Evolutionary conservation across 1,140 invertebrate species (phyloP).

Genomic region (Mamestra configurata): DNA sequence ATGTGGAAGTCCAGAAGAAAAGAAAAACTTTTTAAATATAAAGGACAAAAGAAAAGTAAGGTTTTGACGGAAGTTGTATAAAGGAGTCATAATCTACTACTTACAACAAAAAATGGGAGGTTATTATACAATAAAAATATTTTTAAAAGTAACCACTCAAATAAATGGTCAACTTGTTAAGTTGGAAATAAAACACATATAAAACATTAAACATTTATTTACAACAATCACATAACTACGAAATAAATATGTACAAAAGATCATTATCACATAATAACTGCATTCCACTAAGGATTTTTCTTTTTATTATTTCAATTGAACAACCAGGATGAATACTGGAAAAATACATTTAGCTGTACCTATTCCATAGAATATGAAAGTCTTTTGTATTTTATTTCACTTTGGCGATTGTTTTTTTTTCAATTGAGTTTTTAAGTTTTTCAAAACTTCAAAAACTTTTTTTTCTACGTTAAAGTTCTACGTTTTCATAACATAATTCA

Average conservation of each 20-base stretch:
- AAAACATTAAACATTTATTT: slow-evolving; percentile 63
- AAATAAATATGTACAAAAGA: slow-evolving; percentile 66
- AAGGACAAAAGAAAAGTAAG: slow-evolving; percentile 64
- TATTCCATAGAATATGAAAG: background rate
- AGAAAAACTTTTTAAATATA: slow-evolving; percentile 82
- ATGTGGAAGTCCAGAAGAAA: slow-evolving; percentile 79
- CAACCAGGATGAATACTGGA: background rate
- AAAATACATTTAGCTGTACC: background rate
- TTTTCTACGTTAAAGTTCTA: background rate
- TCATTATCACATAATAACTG: slow-evolving; percentile 59
- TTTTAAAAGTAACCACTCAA: background rate
- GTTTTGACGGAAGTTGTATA: slow-evolving; percentile 60
- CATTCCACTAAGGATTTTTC: slow-evolving; percentile 18
- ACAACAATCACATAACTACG: slow-evolving; percentile 57
- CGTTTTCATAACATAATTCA: background rate
- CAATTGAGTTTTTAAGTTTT: background rate
- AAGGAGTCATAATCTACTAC: background rate
- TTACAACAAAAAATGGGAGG: background rate
- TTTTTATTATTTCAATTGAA: background rate
- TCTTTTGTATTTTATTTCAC: background rate
- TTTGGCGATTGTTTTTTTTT: background rate
- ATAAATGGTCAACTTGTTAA: background rate
- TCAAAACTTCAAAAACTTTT: background rate
- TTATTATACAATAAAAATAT: too few relatives aligned
- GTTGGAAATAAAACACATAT: slow-evolving; percentile 33